Evolutionary conservation across 2,797 vertebrate genomes (phyloP), one percentile per base, ranked within the genome.

Genomic region (Nyctibius grandis): DNA sequence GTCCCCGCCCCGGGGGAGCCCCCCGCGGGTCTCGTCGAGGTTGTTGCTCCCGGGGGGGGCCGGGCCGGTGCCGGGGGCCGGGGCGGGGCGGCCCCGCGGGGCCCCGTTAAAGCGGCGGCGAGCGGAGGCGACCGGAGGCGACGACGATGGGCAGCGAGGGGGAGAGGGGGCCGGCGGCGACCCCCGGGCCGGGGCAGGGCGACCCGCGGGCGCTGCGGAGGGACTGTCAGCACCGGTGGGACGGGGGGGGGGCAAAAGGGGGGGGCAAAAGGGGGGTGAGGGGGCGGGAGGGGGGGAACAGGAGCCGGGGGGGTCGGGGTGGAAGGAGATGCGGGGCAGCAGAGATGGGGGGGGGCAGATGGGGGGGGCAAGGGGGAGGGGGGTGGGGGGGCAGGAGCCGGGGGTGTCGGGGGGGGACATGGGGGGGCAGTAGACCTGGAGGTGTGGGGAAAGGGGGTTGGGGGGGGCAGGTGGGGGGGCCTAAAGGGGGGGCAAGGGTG

Each of bases 161-260:
- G 13, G 57, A 89, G 53, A 44, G 67, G 21, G 51, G 31, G 12
- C 26, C 45, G 22, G 16, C 76, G 22, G 56, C 57, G 26, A 40
- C 64, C 36, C 76, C 33, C 19, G 42, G 38, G 21, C 50, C 57
- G 15, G 69, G 78, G 1, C 56, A 36, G 47, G 78, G 84, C 12
- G 88, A 91, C 42, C 25, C 68, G 6, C 44, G 33, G 53, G 81
- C 85, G 21, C 85, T 76, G 68, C 59, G 89, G 44, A 84, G 86
- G 64, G 89, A 86, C 89, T 93, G 89, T 42, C 92, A 89, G 45
- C 92, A 94, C 54, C 86, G 92, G 94, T 89, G 79, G 40, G 85
- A 28, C 11, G 21, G 11, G 63, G 33, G 33, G 29, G 12, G 29
- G 18, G n/a, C n/a, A n/a, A n/a, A n/a, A n/a, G n/a, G n/a, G n/a